Conservation (phyloP, 2,888 invertebrate genomes). For the Lepidonotus clava region DNA sequence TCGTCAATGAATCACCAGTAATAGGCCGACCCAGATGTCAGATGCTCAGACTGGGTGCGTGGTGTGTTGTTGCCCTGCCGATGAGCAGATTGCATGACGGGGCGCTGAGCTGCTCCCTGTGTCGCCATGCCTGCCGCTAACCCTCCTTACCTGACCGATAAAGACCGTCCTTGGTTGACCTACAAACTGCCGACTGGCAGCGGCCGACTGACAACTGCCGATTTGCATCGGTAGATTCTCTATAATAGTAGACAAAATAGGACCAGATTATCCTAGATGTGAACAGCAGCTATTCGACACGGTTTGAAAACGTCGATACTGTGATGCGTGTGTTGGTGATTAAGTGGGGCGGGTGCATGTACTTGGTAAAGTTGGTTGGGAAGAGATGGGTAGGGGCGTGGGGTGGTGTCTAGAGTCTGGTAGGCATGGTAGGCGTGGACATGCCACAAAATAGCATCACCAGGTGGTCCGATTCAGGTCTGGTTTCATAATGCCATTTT, state of each 20-base stretch:
- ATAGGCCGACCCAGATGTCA: no score
- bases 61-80: neutral
- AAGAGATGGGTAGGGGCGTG: neutral
- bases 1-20: no score
- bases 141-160: neutral
- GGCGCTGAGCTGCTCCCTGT: neutral
- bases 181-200: neutral
- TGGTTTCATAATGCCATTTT: no score
- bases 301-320: conserved; percentile 6
- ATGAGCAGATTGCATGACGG: neutral
- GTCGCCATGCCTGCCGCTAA: neutral
- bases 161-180: neutral
- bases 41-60: neutral
- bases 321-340: neutral
- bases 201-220: neutral
- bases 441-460: no score
- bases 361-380: neutral
- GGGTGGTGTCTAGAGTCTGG: no score
- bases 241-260: no score
- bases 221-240: neutral
- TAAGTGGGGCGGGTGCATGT: neutral
- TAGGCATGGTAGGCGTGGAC: no score
- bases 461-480: no score
- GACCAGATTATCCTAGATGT: no score
- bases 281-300: no score